Evolutionary conservation across 2,113 vertebrate genomes (phyloP), one percentile per base, ranked within the genome.

Genomic region (Forbesichthys papilliferus): DNA sequence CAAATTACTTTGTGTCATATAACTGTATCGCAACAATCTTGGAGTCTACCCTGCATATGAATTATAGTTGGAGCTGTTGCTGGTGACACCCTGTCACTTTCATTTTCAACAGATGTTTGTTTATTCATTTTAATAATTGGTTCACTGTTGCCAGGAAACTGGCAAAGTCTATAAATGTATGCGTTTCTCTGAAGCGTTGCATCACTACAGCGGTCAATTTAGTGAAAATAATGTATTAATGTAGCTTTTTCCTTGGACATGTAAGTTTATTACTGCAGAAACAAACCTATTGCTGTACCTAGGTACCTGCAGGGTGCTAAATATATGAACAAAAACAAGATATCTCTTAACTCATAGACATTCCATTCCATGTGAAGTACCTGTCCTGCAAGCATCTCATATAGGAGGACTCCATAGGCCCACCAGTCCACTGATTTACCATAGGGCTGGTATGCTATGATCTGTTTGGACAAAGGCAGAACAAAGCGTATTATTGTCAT

Each of bases 381-480:
- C 97, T 99, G 97, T 65, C 97, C 97, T 0, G 97, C 97, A 54
- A 99, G 84, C 97, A 99, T 98, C 90, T 99, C 97, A 0, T 99
- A 99, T 46, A 99, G 88, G 53, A 99, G 94, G 66, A 99, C 97
- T 0, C 97, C 97, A 0, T 97, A 99, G 0, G 97, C 97, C 97
- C 97, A 99, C 97, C 97, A 99, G 86, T 99, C 97, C 89, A 99
- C 97, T 0, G 97, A 98, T 67, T 94, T 98, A 42, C 94, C 96
- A 9, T 99, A 99, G 0, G 97, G 96, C 88, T 99, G 97, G 86
- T 98, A 99, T 3, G 97, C 97, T 75, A 99, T 99, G 34, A 99
- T 99, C 97, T 99, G 90, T 9, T 9, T 1, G 65, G 55, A 70
- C 58, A 80, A 18, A 80, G 53, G 67, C 8, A 65, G 6, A 9